Conservation (phyloP, 2,113 vertebrate genomes). For the Stercorarius parasiticus region DNA sequence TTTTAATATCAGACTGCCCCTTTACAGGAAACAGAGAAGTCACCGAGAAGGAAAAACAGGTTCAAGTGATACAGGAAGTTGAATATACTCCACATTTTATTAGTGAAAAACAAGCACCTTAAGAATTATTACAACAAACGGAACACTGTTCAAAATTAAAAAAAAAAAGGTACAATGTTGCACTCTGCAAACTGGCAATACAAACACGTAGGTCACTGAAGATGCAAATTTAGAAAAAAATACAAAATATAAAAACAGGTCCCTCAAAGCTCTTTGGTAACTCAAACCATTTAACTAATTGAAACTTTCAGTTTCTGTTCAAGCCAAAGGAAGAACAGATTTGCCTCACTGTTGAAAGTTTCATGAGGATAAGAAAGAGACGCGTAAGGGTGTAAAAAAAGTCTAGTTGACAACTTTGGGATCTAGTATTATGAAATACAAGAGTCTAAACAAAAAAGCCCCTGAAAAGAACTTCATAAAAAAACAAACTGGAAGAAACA, state of each 20-base stretch:
- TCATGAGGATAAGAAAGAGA: not conserved
- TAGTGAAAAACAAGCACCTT: constrained; percentile 4
- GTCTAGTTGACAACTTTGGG: not conserved
- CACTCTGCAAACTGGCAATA: not conserved
- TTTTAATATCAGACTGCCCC: constrained; percentile 21
- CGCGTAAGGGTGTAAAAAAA: not conserved
- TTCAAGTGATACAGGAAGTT: constrained; percentile 47
- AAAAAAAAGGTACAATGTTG: not conserved
- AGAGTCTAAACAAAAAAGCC: not conserved
- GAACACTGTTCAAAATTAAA: not conserved
- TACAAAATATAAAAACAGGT: not conserved
- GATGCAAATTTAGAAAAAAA: not conserved
- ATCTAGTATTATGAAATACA: not conserved
- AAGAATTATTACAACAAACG: not conserved
- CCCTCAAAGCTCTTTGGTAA: not conserved
- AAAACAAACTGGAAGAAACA: not conserved
- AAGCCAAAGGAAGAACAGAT: not conserved
- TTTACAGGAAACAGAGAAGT: constrained; percentile 63
- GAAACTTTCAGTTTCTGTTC: not conserved
- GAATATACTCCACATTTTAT: not conserved
- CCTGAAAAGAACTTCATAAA: not conserved
- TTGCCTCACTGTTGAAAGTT: not conserved
- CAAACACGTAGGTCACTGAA: not conserved
- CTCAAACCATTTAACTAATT: not conserved
- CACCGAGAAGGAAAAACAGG: constrained; percentile 28